Conservation (phyloP, 2,113 vertebrate species). For the Pao palembangensis region DNA sequence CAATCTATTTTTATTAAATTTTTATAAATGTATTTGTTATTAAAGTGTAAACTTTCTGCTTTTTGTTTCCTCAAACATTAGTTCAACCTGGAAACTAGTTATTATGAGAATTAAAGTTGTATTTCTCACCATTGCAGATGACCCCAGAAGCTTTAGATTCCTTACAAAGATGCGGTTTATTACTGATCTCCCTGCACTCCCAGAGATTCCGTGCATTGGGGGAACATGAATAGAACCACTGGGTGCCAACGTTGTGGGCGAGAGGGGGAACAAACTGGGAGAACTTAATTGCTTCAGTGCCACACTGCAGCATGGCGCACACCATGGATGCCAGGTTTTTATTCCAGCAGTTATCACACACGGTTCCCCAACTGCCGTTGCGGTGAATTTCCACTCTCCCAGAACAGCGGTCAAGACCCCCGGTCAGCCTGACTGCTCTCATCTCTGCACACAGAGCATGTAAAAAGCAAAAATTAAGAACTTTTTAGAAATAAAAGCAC, state of each 20-base stretch:
- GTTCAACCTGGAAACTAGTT: slow-evolving; percentile 27
- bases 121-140: slow-evolving; percentile 59
- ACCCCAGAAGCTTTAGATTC: slow-evolving; percentile 46
- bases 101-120: background rate
- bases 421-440: slow-evolving; percentile 44
- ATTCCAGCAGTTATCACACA: slow-evolving; percentile 64
- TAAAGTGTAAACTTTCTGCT: too few relatives aligned
- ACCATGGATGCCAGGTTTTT: slow-evolving; percentile 29
- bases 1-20: too few relatives aligned
- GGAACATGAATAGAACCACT: too few relatives aligned
- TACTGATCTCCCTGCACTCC: slow-evolving; percentile 23
- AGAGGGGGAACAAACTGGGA: too few relatives aligned
- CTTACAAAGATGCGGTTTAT: accelerated
- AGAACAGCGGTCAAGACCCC: slow-evolving; percentile 60
- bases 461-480: background rate
- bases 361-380: slow-evolving; percentile 67
- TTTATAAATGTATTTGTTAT: too few relatives aligned
- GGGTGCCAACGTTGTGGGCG: too few relatives aligned
- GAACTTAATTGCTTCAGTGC: background rate
- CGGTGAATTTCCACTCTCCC: slow-evolving; percentile 73
- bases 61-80: too few relatives aligned
- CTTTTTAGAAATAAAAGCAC: background rate
- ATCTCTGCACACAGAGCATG: slow-evolving; percentile 54
- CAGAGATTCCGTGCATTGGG: slow-evolving; percentile 8
- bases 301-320: slow-evolving; percentile 68